A percentile compares a stretch with the other conserved stretches of the same genome.
Evolutionary conservation across 2,113 vertebrate genomes (phyloP).

Genomic region (Odontesthes bonariensis): DNA sequence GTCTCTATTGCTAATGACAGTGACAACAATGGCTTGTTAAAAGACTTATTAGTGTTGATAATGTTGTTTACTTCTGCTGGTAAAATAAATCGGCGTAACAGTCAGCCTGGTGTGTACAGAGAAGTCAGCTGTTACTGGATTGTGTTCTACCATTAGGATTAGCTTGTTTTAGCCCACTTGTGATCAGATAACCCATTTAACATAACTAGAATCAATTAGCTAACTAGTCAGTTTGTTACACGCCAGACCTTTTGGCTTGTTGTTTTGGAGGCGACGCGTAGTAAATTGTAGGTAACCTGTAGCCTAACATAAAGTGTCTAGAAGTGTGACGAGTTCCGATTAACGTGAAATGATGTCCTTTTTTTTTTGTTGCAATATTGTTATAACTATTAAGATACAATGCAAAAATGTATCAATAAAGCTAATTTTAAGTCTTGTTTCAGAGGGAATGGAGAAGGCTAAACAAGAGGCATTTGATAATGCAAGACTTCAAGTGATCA

Average conservation of each 20-base stretch:
- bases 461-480: constrained; percentile 84
- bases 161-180: constrained; percentile 15
- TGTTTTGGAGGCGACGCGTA: neutral
- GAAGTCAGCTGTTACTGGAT: neutral
- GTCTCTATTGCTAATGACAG: neutral
- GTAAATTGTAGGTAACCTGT: neutral
- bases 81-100: neutral
- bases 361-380: neutral
- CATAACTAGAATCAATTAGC: neutral
- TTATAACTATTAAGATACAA: neutral
- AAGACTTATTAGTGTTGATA: neutral
- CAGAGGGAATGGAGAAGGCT: constrained; percentile 86
- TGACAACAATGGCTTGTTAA: neutral
- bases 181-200: neutral
- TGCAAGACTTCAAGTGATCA: constrained; percentile 88
- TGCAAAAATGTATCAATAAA: neutral
- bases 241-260: neutral
- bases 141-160: constrained; percentile 2
- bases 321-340: neutral
- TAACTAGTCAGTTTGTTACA: neutral
- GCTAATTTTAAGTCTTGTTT: neutral
- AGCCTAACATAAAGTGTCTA: neutral
- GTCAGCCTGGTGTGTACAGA: neutral
- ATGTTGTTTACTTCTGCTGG: neutral
- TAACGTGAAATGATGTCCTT: neutral